phyloP scores from a whole-genome alignment of 2,797 vertebrate species.

The Characodon lateralis region DNA sequence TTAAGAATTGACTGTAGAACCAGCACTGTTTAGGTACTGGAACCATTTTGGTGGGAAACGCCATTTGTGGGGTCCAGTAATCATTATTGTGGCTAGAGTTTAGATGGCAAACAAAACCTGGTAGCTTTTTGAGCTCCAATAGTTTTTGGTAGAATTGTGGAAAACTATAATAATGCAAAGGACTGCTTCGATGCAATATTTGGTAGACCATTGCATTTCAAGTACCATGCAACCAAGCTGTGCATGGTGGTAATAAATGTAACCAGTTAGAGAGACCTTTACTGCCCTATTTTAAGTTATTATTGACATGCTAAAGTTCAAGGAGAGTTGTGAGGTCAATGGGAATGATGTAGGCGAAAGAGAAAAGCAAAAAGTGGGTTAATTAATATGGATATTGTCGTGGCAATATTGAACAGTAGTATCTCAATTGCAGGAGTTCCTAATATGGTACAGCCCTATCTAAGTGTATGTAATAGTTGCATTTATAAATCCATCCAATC shows the following conservation, averaged over 20 bases:
- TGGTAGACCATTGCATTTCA: not conserved
- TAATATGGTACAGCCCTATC: not conserved
- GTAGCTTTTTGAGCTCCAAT: not conserved
- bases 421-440: not conserved
- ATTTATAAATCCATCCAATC: not conserved
- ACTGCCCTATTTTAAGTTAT: constrained; percentile 7
- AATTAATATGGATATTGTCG: constrained; percentile 6
- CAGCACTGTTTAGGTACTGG: not conserved
- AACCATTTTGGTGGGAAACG: not conserved
- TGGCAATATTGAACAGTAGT: not conserved
- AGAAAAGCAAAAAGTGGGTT: constrained; percentile 1
- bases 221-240: not conserved
- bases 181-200: not conserved
- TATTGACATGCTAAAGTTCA: constrained; percentile 3
- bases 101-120: not conserved
- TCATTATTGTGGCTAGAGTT: not conserved
- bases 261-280: constrained; percentile 1
- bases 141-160: not conserved
- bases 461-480: not conserved
- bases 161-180: not conserved
- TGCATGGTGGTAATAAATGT: not conserved
- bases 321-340: constrained; percentile 1
- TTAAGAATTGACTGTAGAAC: not conserved
- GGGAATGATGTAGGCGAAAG: not conserved
- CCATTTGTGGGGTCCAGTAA: not conserved